Base-by-base conservation (phyloP, 2,113 vertebrate genomes). In the Manacus vitellinus region DNA sequence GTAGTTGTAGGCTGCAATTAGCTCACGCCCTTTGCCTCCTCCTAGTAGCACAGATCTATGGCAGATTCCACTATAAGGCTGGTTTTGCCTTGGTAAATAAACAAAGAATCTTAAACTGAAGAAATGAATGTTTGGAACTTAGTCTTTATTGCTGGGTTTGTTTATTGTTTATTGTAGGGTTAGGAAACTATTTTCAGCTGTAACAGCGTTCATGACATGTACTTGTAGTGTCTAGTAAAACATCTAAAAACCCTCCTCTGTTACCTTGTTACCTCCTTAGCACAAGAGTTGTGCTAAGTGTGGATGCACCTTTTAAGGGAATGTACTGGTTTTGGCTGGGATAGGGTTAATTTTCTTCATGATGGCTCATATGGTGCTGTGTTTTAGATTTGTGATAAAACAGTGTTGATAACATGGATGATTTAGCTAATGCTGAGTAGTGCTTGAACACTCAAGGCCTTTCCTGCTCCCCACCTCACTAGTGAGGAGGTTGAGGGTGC, bases 171-270 rank as follows among this genome's bases (percentile, higher is more conserved):
- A 74, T 66, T 72, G 61, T 59, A 71, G 44, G 59, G 70, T 90
- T 79, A 30, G 90, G 85, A 92, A 80, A 56, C 88, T 91, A 33
- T 81, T 93, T 89, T 51, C 61, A 12, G 62, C 70, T 65, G 54
- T 92, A 91, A 91, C 76, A 51, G 46, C 76, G 95, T 95, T 85
- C 65, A 58, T 91, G 85, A 96, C 97, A 94, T 91, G 74, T 73
- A 70, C 88, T 95, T 62, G 35, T 39, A 61, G 35, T 12, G 16
- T n/a, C 58, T 55, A 89, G 59, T 37, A 37, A 70, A 80, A 87
- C 4, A 51, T 65, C 20, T 87, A 89, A 75, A 84, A 33, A 21
- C 2, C 17, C 18, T 16, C 51, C 21, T 58, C 23, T 63, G 27
- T 47, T 73, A 80, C 16, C 25, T 54, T 58, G 24, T 43, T 76